Conservation (phyloP, 2,797 vertebrate species). For the Melanogrammus aeglefinus region DNA sequence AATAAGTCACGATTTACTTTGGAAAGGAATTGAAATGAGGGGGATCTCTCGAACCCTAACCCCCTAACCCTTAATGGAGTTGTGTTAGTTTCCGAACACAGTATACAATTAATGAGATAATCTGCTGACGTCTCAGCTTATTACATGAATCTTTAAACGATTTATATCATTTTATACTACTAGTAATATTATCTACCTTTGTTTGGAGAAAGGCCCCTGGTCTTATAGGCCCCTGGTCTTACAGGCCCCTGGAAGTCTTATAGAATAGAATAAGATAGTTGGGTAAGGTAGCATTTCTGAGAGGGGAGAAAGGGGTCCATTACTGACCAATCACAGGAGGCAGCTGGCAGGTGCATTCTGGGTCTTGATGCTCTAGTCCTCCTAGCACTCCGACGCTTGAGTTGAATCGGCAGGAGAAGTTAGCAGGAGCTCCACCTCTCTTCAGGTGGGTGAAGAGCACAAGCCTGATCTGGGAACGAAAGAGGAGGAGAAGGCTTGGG, state of each 20-base stretch:
- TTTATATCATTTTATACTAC: too few relatives aligned
- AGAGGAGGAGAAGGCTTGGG: background rate
- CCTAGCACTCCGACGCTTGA: background rate
- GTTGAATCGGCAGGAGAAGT: conserved; percentile 52
- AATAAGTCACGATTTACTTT: background rate
- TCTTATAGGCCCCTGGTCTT: background rate
- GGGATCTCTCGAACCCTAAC: too few relatives aligned
- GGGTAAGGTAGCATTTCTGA: too few relatives aligned
- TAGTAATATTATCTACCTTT: too few relatives aligned
- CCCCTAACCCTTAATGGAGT: too few relatives aligned
- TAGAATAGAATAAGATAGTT: too few relatives aligned
- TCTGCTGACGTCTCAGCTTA: too few relatives aligned
- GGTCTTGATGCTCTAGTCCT: conserved; percentile 23
- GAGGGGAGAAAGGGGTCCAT: background rate
- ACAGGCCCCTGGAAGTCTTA: background rate
- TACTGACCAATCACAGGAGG: conserved; percentile 52
- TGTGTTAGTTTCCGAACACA: background rate
- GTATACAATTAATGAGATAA: background rate
- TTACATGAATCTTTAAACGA: too few relatives aligned
- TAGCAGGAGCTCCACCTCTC: background rate
- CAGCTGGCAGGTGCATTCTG: conserved; percentile 61
- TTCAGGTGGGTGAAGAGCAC: conserved; percentile 39
- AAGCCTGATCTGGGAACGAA: conserved; percentile 45
- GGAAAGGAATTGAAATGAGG: too few relatives aligned
- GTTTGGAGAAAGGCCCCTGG: background rate